Evolutionary conservation across 2,888 invertebrate species (phyloP).

Genomic region (Andrena bicolor): DNA sequence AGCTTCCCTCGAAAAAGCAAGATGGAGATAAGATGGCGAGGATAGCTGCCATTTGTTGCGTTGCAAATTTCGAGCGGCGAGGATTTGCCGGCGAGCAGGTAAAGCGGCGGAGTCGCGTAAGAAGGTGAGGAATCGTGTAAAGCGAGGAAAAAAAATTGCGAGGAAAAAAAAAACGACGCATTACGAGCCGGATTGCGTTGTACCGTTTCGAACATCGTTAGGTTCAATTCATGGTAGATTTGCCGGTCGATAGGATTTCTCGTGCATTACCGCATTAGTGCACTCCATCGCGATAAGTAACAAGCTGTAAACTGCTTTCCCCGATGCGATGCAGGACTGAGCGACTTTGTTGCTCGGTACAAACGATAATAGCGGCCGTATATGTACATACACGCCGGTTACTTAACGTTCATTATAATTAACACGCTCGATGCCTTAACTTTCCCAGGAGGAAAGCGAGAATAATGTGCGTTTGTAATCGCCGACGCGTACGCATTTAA

Average conservation of each 20-base stretch:
- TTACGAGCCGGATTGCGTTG: constrained; percentile 31
- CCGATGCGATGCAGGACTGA: constrained; percentile 59
- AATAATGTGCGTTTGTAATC: constrained; percentile 78
- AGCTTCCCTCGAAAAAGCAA: constrained; percentile 10
- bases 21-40: constrained; percentile 11
- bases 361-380: constrained; percentile 67
- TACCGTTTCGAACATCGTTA: constrained; percentile 62
- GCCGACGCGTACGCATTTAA: constrained; percentile 73
- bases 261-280: constrained; percentile 69
- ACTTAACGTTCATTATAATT: constrained; percentile 84
- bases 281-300: constrained; percentile 72
- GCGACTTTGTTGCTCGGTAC: constrained; percentile 70
- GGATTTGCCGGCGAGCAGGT: constrained; percentile 3
- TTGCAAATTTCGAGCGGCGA: constrained; percentile 11
- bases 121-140: constrained; percentile 39
- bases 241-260: constrained; percentile 72
- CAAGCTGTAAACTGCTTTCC: constrained; percentile 73
- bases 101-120: neutral
- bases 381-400: constrained; percentile 72
- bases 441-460: constrained; percentile 84
- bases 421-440: constrained; percentile 82
- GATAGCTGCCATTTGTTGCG: constrained; percentile 17
- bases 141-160: neutral
- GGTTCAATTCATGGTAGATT: constrained; percentile 68
- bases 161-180: constrained; percentile 1